Evolutionary conservation across 1,140 invertebrate species (phyloP).

Genomic region (Brachionus calyciflorus): DNA sequence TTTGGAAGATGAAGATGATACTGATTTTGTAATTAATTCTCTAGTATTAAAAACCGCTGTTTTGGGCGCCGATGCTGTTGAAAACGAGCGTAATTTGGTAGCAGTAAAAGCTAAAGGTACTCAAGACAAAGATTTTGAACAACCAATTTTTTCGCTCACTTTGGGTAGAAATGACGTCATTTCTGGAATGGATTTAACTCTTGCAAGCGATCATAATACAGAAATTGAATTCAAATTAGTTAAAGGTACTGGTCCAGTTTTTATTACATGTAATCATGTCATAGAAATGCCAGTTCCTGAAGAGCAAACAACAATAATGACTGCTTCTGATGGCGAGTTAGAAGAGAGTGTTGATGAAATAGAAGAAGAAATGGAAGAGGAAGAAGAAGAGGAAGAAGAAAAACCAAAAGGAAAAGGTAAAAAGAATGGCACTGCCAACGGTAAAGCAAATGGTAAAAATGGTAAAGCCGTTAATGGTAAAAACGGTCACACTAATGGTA

Average conservation of each 20-base stretch:
- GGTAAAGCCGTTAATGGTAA: slow-evolving; percentile 36
- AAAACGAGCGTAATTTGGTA: slow-evolving; percentile 53
- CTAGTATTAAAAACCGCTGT: slow-evolving; percentile 53
- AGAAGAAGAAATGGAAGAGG: slow-evolving; percentile 49
- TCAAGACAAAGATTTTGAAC: slow-evolving; percentile 51
- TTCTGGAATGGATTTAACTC: slow-evolving; percentile 52
- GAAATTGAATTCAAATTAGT: slow-evolving; percentile 51
- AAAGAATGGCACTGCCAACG: slow-evolving; percentile 10
- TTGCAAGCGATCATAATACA: slow-evolving; percentile 49
- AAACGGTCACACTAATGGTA: slow-evolving; percentile 21
- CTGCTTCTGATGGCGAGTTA: slow-evolving; percentile 49
- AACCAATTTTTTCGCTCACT: slow-evolving; percentile 52
- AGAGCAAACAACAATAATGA: slow-evolving; percentile 47
- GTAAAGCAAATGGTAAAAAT: slow-evolving; percentile 9
- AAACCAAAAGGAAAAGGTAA: background rate
- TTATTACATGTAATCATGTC: slow-evolving; percentile 52
- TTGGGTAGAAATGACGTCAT: slow-evolving; percentile 52
- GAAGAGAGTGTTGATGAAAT: slow-evolving; percentile 48
- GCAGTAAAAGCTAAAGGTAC: slow-evolving; percentile 53
- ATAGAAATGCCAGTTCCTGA: slow-evolving; percentile 50
- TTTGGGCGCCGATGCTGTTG: slow-evolving; percentile 51
- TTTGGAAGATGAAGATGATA: slow-evolving; percentile 52
- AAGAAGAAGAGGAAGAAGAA: slow-evolving; percentile 37
- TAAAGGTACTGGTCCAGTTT: slow-evolving; percentile 53
- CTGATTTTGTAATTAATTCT: slow-evolving; percentile 52